Base-by-base conservation (phyloP, 2,113 vertebrate species). In the Sinocyclocheilus rhinocerous region DNA sequence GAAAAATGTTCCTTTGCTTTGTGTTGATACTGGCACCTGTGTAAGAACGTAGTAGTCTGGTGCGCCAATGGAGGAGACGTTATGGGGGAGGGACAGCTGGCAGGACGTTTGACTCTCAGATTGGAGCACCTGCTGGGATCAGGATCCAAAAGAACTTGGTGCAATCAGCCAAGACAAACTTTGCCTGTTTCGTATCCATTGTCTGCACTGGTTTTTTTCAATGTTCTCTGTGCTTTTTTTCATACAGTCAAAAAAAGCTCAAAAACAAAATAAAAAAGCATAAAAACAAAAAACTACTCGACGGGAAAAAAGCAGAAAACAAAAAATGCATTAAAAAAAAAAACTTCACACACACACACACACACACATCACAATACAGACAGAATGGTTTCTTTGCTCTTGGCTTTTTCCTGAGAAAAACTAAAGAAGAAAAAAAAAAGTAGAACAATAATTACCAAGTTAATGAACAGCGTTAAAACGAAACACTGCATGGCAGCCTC, bases 111-210 rank as follows among this genome's bases (percentile, higher is more conserved):
- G 76, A 83, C 67, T 87, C 29, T 88, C 81, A 87, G 90, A 92
- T 91, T 89, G 65, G 88, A 91, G 86, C 80, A 79, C 87, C 88
- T 85, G 67, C 89, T 84, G 61, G 89, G 84, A 84, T 87, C 84
- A 73, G 61, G 90, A 85, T 70, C 75, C 88, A 88, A 90, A 89
- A 89, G 81, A 84, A 92, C 85, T 55, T 36, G 69, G 83, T 69
- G 84, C 89, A 87, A 80, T 85, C 81, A 87, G 85, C 89, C 92
- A 67, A 85, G 85, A 89, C 78, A 69, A 89, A 91, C 90, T 92
- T 87, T 92, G 93, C 93, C 91, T 91, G 94, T 94, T 94, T 94
- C 91, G 63, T 94, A 94, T 91, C 92, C 93, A 92, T 93, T 93
- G 91, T 94, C 92, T 93, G 93, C 93, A 95, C 93, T 94, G 92